phyloP scores from a whole-genome alignment of 2,113 vertebrate genomes.

The Tragelaphus buxtoni region DNA sequence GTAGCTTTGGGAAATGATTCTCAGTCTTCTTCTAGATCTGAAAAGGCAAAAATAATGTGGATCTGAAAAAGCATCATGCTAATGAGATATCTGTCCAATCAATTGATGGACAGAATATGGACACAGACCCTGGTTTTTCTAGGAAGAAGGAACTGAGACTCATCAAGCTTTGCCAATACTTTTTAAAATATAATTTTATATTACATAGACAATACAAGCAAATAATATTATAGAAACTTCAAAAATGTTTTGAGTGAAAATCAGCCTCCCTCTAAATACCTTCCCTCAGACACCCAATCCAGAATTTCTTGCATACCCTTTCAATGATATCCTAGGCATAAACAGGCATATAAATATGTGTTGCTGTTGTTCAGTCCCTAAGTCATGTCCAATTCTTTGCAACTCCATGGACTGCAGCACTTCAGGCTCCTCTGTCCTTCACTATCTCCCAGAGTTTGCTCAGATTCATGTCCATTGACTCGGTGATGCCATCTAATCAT shows the following conservation, averaged over 20 bases:
- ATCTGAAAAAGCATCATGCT: slow-evolving; percentile 1
- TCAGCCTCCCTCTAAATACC: background rate
- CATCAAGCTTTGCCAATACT: background rate
- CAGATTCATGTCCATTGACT: background rate
- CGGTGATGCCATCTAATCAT: background rate
- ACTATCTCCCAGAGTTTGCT: background rate
- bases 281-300: background rate
- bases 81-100: background rate
- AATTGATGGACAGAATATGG: background rate
- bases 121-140: background rate
- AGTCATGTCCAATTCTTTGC: background rate
- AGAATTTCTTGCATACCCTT: background rate
- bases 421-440: background rate
- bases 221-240: background rate
- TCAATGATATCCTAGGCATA: background rate
- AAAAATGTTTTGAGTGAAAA: background rate
- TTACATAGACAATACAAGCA: background rate
- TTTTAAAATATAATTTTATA: background rate
- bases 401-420: background rate
- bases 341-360: background rate
- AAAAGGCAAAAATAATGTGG: slow-evolving; percentile 16
- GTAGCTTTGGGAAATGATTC: background rate
- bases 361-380: background rate
- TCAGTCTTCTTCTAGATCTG: background rate
- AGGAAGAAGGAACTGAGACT: background rate